Evolutionary conservation across 2,797 vertebrate species (phyloP).

Genomic region (Helarctos malayanus): DNA sequence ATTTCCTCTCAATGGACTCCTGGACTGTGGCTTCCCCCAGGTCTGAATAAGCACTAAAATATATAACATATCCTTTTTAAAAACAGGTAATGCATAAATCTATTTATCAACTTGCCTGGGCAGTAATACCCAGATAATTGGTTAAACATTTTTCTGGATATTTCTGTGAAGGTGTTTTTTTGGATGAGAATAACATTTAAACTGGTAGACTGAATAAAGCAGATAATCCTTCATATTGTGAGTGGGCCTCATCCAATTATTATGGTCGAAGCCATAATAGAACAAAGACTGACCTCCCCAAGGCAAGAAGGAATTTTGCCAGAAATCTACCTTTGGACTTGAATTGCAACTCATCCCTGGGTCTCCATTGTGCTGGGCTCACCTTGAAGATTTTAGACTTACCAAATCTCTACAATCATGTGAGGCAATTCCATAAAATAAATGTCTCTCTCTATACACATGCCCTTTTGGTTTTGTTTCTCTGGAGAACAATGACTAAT

Average conservation of each 20-base stretch:
- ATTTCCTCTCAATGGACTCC: not conserved
- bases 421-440: not conserved
- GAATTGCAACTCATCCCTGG: too few relatives aligned
- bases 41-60: not conserved
- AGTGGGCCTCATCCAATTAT: not conserved
- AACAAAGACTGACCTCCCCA: not conserved
- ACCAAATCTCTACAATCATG: not conserved
- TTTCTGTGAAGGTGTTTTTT: too few relatives aligned
- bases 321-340: too few relatives aligned
- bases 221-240: not conserved
- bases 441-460: not conserved
- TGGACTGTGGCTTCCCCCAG: not conserved
- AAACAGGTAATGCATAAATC: not conserved
- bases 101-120: not conserved
- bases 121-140: not conserved
- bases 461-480: not conserved
- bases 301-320: not conserved
- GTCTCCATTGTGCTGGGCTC: not conserved
- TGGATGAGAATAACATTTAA: not conserved
- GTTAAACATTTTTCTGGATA: too few relatives aligned
- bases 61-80: not conserved
- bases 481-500: not conserved
- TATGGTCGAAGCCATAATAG: not conserved
- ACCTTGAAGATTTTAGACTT: not conserved
- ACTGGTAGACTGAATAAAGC: not conserved